Percentiles rank a stretch among this genome's conserved stretches.
Conservation (phyloP, 2,113 vertebrate species). For the Chrysemys picta region DNA sequence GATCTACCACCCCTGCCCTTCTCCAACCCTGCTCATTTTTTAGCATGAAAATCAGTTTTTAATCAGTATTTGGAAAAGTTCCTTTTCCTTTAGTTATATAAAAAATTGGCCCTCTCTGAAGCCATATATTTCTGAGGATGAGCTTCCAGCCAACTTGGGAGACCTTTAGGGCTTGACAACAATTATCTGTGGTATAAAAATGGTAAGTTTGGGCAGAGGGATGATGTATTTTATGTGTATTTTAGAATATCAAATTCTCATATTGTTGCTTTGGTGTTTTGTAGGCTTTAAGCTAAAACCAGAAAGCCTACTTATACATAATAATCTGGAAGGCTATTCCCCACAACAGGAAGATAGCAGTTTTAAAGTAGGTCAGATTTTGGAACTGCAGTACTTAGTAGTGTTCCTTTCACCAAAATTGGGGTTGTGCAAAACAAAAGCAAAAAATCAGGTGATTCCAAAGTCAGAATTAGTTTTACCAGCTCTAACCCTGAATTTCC, state of each 20-base stretch:
- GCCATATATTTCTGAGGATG: not conserved
- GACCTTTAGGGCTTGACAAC: not conserved
- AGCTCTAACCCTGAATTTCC: slow-evolving; percentile 5
- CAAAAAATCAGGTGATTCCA: not conserved
- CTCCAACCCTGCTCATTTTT: not conserved
- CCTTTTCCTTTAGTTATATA: not conserved
- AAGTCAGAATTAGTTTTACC: slow-evolving; percentile 34
- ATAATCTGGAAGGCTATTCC: slow-evolving; percentile 1
- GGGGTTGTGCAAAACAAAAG: not conserved
- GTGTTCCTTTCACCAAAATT: not conserved
- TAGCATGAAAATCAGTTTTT: not conserved
- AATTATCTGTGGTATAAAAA: not conserved
- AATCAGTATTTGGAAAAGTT: not conserved
- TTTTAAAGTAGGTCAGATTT: slow-evolving; percentile 15
- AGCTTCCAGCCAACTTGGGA: not conserved
- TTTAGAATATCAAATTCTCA: not conserved
- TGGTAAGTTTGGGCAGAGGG: not conserved
- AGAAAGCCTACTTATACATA: slow-evolving; percentile 1
- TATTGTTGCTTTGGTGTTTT: not conserved
- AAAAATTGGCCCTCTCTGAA: not conserved
- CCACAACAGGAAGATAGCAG: not conserved
- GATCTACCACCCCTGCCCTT: not conserved
- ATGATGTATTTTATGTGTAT: not conserved
- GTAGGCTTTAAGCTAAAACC: slow-evolving; percentile 20
- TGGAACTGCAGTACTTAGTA: slow-evolving; percentile 8